These are phyloP conservation scores for Ceuthmochares aereus DNA, from an alignment of 2,113 vertebrate genomes.

Conservation along the genomic window DNA sequence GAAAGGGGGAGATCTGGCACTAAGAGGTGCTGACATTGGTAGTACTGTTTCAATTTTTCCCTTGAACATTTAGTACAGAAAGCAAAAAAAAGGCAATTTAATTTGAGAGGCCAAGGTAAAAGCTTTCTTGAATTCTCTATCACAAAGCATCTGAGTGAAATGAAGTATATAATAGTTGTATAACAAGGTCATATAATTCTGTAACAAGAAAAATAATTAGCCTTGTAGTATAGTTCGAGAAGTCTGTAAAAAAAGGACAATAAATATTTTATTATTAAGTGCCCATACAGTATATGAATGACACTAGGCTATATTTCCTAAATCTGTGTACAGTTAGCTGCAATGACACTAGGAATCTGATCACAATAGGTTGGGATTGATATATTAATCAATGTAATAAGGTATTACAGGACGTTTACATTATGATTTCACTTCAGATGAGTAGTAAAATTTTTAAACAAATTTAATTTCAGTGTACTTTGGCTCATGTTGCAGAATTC, in stretches of 20 bases:
- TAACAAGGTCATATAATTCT: neutral
- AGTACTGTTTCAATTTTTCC: neutral
- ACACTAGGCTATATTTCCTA: neutral
- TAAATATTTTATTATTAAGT: neutral
- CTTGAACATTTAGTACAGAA: neutral
- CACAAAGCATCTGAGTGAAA: neutral
- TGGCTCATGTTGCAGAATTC: neutral
- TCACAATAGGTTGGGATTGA: neutral
- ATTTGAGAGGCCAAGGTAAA: neutral
- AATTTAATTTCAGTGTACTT: neutral
- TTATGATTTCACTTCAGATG: neutral
- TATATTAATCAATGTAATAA: neutral
- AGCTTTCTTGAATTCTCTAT: neutral
- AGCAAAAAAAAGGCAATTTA: neutral
- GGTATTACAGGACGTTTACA: neutral
- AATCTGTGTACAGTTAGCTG: neutral
- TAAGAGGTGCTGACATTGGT: neutral
- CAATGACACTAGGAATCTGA: neutral
- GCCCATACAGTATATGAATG: neutral
- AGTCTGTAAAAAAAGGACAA: neutral
- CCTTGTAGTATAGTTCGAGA: neutral
- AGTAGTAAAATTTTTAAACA: neutral
- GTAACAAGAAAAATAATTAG: neutral
- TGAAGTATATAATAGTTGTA: neutral
- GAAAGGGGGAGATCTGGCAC: neutral